Conservation (phyloP, 2,888 invertebrate species). For the Mamestra brassicae region DNA sequence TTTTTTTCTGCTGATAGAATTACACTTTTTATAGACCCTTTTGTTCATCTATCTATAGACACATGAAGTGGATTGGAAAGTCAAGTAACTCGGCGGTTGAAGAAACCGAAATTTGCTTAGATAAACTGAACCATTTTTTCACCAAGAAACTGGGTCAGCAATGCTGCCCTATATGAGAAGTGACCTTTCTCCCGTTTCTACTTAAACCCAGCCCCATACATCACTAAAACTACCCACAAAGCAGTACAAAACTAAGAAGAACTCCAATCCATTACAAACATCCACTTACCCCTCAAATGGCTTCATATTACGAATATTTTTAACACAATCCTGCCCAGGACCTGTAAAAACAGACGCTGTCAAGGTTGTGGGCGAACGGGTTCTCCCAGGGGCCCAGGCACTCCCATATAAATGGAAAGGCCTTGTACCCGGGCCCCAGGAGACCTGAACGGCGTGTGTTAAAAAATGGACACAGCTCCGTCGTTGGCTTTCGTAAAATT, state of each 20-base stretch:
- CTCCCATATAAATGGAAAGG: constrained; percentile 68
- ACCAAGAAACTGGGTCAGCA: not conserved
- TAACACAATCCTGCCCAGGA: constrained; percentile 44
- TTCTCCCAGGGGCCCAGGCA: constrained; percentile 52
- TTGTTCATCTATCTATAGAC: not conserved
- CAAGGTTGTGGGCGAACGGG: constrained; percentile 59
- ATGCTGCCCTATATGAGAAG: not conserved
- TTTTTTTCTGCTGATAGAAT: no score
- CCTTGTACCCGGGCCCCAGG: constrained; percentile 59
- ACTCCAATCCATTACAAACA: constrained; percentile 47
- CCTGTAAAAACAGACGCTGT: constrained; percentile 53
- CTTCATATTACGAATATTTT: constrained; percentile 58
- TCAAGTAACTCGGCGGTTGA: not conserved
- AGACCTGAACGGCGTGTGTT: constrained; percentile 45
- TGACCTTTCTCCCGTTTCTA: not conserved
- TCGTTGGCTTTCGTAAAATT: constrained; percentile 51
- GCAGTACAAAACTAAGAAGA: constrained; percentile 34
- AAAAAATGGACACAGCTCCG: constrained; percentile 64
- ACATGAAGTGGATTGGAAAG: not conserved
- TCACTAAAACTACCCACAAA: constrained; percentile 22
- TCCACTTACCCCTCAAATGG: constrained; percentile 36
- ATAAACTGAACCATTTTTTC: not conserved
- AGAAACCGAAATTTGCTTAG: not conserved
- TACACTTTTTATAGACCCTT: not conserved
- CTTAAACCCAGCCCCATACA: not conserved